A percentile compares a stretch with the other conserved stretches of the same genome.
These are phyloP conservation scores for Zootoca vivipara DNA, from an alignment of 2,113 vertebrate genomes.

Conservation along the genomic window DNA sequence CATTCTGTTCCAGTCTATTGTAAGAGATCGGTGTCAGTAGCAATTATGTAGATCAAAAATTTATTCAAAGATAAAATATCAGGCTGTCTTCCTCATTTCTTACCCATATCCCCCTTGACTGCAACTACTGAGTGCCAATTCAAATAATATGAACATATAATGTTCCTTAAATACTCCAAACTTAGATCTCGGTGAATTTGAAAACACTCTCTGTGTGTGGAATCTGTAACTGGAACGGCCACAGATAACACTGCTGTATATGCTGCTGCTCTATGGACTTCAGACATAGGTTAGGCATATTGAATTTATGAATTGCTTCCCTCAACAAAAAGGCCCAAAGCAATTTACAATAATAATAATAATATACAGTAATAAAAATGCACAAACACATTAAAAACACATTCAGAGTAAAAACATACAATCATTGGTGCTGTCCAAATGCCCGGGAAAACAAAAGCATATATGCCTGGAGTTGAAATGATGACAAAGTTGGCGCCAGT, in stretches of 20 bases:
- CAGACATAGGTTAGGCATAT: too few relatives aligned
- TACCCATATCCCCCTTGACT: neutral
- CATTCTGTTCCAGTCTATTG: neutral
- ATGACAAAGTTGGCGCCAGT: too few relatives aligned
- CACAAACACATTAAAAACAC: too few relatives aligned
- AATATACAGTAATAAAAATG: too few relatives aligned
- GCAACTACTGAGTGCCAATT: neutral
- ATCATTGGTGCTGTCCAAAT: too few relatives aligned
- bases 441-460: too few relatives aligned
- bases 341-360: too few relatives aligned
- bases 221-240: neutral
- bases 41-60: neutral
- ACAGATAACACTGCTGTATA: neutral
- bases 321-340: too few relatives aligned
- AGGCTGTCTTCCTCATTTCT: neutral
- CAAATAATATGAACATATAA: neutral
- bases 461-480: too few relatives aligned
- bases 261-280: neutral
- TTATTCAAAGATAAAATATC: neutral
- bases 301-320: too few relatives aligned
- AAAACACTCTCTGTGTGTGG: neutral
- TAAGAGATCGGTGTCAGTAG: neutral
- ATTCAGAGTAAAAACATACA: too few relatives aligned
- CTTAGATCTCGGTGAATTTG: neutral
- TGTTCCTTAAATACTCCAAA: neutral